These are phyloP conservation scores for Porites lutea DNA, from an alignment of 64 coral and sea anemone genomes.

Conservation along the genomic window DNA sequence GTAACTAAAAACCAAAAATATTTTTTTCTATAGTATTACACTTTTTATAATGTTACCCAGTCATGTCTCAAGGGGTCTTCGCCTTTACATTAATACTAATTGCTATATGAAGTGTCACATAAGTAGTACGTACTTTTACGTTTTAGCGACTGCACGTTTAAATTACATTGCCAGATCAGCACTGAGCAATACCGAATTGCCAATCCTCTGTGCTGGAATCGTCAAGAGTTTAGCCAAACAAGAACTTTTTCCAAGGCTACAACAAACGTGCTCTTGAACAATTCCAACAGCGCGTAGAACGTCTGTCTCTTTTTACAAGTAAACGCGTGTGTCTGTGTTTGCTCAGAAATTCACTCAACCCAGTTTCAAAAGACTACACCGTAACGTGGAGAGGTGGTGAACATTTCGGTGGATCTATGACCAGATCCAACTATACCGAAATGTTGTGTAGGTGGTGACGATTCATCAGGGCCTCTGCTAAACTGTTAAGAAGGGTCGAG, in stretches of 20 bases:
- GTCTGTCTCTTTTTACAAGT: not conserved
- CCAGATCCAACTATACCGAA: not conserved
- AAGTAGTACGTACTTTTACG: too few relatives aligned
- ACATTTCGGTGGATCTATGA: not conserved
- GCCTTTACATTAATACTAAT: too few relatives aligned
- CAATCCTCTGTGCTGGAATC: too few relatives aligned
- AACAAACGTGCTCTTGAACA: not conserved
- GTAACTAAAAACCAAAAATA: too few relatives aligned
- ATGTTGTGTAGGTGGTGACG: not conserved
- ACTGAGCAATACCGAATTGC: too few relatives aligned
- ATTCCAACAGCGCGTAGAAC: not conserved
- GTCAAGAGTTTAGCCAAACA: not conserved
- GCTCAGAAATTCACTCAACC: slow-evolving; percentile 45
- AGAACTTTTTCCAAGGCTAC: not conserved
- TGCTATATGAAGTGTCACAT: too few relatives aligned
- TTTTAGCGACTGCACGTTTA: too few relatives aligned
- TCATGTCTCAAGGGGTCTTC: too few relatives aligned
- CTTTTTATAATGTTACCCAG: too few relatives aligned
- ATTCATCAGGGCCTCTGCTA: not conserved
- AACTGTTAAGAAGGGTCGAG: not conserved
- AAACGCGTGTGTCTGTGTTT: not conserved
- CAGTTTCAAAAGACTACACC: not conserved
- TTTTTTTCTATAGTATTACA: too few relatives aligned
- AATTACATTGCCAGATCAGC: too few relatives aligned
- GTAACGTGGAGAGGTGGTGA: not conserved